Evolutionary conservation across 1,140 invertebrate genomes (phyloP).

Genomic region (Cyphomyrmex costatus): DNA sequence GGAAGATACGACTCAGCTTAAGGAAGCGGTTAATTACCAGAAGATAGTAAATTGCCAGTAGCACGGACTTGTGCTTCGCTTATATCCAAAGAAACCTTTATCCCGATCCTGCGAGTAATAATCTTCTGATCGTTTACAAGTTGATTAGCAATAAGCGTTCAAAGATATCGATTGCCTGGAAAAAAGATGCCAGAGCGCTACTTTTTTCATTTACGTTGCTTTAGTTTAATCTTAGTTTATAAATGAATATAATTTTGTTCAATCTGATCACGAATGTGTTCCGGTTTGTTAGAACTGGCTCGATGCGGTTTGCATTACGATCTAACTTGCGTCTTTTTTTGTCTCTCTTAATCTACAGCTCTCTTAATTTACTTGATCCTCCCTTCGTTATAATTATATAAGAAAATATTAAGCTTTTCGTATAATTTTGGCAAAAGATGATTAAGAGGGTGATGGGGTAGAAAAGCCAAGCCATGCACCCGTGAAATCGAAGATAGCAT

Average conservation of each 20-base stretch:
- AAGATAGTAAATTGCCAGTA: constrained; percentile 82
- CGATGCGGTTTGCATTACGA: background rate
- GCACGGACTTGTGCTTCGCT: constrained; percentile 71
- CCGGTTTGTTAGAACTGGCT: background rate
- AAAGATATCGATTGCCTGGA: background rate
- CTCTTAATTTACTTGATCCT: too few relatives aligned
- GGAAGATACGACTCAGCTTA: constrained; percentile 82
- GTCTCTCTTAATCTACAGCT: too few relatives aligned
- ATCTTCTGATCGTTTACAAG: constrained; percentile 40
- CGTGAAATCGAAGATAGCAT: constrained; percentile 69
- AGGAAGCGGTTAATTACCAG: constrained; percentile 85
- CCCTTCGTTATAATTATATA: too few relatives aligned
- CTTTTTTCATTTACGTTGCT: background rate
- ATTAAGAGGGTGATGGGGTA: constrained; percentile 15
- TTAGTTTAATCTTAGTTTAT: background rate
- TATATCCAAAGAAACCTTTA: constrained; percentile 68
- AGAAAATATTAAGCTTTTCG: constrained; percentile 75
- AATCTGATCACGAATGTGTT: background rate
- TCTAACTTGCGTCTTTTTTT: too few relatives aligned
- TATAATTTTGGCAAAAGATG: constrained; percentile 80
- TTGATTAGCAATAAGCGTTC: constrained; percentile 33
- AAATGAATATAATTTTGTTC: background rate
- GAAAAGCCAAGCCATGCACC: constrained; percentile 75
- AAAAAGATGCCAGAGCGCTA: background rate
- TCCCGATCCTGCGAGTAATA: constrained; percentile 64